Percentiles rank a stretch among this genome's conserved stretches.
These are phyloP conservation scores for Drosophila meridiana DNA, from an alignment of 2,888 invertebrate species.

Conservation along the genomic window DNA sequence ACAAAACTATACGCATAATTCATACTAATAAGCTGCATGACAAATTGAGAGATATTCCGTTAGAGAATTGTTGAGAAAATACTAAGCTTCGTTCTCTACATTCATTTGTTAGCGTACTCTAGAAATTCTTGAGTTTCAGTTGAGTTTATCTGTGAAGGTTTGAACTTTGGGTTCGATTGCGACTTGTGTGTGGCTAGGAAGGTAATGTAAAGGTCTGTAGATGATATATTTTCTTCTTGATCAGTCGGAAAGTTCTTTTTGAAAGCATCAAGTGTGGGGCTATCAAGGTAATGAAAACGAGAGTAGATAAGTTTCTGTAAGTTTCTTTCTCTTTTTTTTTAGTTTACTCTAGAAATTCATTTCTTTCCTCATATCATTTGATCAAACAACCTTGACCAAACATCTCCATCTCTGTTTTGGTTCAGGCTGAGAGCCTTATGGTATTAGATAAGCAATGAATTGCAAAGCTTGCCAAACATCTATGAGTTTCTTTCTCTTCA, in stretches of 20 bases:
- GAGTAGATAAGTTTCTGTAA: background rate
- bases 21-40: constrained; percentile 19
- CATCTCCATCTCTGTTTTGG: background rate
- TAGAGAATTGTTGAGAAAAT: background rate
- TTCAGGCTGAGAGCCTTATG: background rate
- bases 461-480: background rate
- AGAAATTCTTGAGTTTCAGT: too few relatives aligned
- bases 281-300: background rate
- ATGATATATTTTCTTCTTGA: too few relatives aligned
- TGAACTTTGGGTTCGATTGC: too few relatives aligned
- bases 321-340: background rate
- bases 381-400: too few relatives aligned
- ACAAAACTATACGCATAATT: constrained; percentile 22
- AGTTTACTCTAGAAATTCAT: background rate
- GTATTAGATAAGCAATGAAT: background rate
- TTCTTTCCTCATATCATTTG: background rate
- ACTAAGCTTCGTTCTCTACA: background rate
- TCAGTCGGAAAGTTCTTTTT: too few relatives aligned
- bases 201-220: too few relatives aligned
- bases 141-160: too few relatives aligned
- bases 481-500: background rate
- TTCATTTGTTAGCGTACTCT: too few relatives aligned
- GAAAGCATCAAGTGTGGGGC: too few relatives aligned
- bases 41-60: constrained; percentile 8
- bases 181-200: too few relatives aligned